Base-by-base conservation (phyloP, 2,113 vertebrate genomes). In the Anseranas semipalmata region DNA sequence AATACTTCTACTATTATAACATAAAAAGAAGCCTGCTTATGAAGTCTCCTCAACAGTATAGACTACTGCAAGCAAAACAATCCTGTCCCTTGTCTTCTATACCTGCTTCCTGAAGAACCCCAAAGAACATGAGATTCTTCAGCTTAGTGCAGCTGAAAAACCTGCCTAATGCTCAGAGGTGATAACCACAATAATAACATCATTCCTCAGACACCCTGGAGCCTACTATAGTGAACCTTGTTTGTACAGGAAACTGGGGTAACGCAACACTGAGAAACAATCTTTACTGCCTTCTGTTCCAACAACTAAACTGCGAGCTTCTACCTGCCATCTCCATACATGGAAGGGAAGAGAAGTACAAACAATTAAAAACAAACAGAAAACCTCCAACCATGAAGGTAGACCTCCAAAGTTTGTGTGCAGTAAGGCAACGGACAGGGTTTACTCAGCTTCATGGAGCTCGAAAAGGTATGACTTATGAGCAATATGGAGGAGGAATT, bases 111-210 rank as follows among this genome's bases (percentile, higher is more conserved):
- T 56, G 74, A 79, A 89, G 59, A 83, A 92, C 46, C 56, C 28
- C 75, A 53, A 81, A 79, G 53, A 83, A 62, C 24, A 78, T 55
- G 87, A 91, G 59, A 94, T 75, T 79, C 52, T 48, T 82, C 33
- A 37, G 32, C 33, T 87, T 68, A 82, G 65, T 67, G 32, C 32
- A 84, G 55, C 46, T 91, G 52, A 89, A 95, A 94, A 91, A 68
- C 62, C 89, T 15, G 11, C 41, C 53, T 79, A 93, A 79, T 50
- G 58, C 74, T 96, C 87, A 0, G 0, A 96, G 81, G 93, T 96
- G 89, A 96, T 96, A 95, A 94, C 80, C 80, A 78, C 71, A 87
- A 50, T 72, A 96, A 94, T 85, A 94, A 93, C 82, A 89, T 94
- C 35, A 89, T 89, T 75, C 87, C 81, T 91, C 77, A 95, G 95